These are phyloP conservation scores for Clavelina lepadiformis DNA, from an alignment of 23 tunicate genomes.

Conservation along the genomic window DNA sequence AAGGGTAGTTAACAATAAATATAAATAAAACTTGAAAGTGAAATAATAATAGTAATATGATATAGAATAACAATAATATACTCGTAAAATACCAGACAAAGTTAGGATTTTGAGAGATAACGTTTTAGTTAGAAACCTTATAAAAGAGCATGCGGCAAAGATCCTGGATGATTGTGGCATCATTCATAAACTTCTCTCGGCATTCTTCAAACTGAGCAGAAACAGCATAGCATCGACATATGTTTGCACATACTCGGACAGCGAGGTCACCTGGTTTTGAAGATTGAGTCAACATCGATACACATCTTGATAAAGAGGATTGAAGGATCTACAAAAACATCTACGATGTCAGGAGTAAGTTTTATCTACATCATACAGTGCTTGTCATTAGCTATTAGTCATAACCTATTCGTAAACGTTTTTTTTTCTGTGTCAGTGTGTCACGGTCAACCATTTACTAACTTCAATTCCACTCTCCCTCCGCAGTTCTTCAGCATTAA, in stretches of 20 bases:
- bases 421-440: not conserved
- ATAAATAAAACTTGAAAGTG: not conserved
- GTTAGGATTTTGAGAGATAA: no score
- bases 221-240: conserved; percentile 68
- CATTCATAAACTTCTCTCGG: conserved; percentile 74
- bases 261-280: conserved; percentile 68
- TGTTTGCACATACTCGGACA: conserved; percentile 62
- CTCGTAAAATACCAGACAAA: no score
- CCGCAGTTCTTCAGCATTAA: conserved; percentile 94
- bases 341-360: no score
- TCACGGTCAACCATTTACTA: not conserved
- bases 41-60: no score
- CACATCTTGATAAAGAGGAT: conserved; percentile 68
- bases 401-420: not conserved
- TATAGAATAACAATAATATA: no score
- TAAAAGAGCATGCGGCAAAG: conserved; percentile 73
- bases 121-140: conserved; percentile 44
- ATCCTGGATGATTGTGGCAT: conserved; percentile 53
- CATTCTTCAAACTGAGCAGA: conserved; percentile 97
- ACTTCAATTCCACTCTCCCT: conserved; percentile 93
- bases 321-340: conserved; percentile 63
- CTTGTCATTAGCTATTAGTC: no score
- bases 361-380: no score
- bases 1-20: not conserved
- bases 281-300: conserved; percentile 47